Conservation (phyloP, 2,113 vertebrate species). For the Tachuris rubrigastra region DNA sequence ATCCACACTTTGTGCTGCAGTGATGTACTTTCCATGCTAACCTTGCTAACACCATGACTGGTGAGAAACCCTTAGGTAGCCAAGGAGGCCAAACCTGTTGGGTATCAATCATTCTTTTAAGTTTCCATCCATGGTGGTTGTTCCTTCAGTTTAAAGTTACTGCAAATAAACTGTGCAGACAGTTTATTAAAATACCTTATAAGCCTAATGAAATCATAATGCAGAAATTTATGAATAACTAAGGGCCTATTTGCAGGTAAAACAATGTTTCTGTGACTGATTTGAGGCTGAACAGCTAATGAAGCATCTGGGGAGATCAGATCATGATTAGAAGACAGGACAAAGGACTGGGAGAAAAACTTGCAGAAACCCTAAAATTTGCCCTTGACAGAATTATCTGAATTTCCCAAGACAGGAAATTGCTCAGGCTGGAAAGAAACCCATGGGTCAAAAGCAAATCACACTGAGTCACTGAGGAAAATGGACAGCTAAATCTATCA, state of each 20-base stretch:
- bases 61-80: neutral
- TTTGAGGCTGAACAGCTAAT: neutral
- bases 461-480: neutral
- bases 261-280: neutral
- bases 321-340: neutral
- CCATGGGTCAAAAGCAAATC: neutral
- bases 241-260: neutral
- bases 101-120: neutral
- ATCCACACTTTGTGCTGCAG: neutral
- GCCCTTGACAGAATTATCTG: neutral
- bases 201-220: neutral
- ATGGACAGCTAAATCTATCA: neutral
- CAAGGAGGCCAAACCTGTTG: neutral
- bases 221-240: neutral
- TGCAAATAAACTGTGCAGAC: neutral
- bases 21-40: neutral
- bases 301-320: neutral
- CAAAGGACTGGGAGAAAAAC: neutral
- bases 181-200: neutral
- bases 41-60: neutral
- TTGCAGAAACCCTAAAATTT: neutral
- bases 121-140: accelerated
- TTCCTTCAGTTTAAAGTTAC: neutral
- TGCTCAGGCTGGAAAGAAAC: neutral
- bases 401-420: neutral